Percentiles rank a stretch among this genome's conserved stretches.
phyloP scores from a whole-genome alignment of 2,113 vertebrate species.

The Fulica atra region DNA sequence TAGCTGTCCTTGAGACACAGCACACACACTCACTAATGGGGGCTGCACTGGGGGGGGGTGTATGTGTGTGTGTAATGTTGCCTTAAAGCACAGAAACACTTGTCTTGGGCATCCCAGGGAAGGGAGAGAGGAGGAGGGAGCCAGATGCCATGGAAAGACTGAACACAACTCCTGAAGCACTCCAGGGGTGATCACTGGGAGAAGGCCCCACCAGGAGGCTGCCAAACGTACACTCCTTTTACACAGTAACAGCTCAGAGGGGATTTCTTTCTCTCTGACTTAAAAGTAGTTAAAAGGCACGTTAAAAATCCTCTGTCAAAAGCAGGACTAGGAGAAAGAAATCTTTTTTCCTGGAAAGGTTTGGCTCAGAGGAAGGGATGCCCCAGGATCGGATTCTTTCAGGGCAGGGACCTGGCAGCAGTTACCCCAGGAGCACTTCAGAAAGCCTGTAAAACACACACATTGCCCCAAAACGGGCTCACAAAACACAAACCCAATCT shows the following conservation, averaged over 20 bases:
- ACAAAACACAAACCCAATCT: neutral
- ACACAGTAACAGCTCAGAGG: neutral
- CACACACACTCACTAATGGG: fast-evolving
- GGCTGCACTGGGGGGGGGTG: neutral
- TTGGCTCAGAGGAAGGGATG: neutral
- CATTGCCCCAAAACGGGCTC: too few relatives aligned
- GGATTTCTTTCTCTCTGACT: neutral
- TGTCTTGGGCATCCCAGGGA: neutral
- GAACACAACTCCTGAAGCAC: neutral
- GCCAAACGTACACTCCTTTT: too few relatives aligned
- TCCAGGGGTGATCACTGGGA: too few relatives aligned
- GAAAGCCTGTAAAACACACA: too few relatives aligned
- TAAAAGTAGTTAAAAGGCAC: neutral
- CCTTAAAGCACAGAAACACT: neutral
- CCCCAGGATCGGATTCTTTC: fast-evolving
- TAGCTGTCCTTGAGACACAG: neutral
- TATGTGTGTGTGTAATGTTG: too few relatives aligned
- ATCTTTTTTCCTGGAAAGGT: too few relatives aligned
- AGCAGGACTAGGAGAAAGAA: neutral
- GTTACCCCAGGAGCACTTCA: neutral
- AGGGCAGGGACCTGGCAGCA: neutral
- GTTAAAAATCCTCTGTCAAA: neutral
- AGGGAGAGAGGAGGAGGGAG: neutral
- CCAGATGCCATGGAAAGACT: too few relatives aligned
- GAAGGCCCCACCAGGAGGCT: too few relatives aligned